Conservation (phyloP, 2,888 invertebrate genomes). For the Diogma glabrata region DNA sequence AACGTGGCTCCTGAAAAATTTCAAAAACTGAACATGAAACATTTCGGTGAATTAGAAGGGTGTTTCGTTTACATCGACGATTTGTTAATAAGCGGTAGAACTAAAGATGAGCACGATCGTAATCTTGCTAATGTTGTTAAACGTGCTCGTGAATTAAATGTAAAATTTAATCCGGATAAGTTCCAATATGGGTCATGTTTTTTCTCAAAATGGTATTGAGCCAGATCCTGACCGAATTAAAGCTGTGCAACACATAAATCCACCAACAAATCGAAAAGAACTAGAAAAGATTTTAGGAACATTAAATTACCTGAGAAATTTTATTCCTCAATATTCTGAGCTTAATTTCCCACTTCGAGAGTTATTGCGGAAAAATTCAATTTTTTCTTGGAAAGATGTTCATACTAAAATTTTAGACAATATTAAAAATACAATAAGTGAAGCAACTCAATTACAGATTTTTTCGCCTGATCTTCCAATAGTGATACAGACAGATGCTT, state of each 20-base stretch:
- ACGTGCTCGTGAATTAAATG: not conserved
- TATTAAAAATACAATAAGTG: no score
- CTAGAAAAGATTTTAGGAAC: not conserved
- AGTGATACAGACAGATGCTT: not conserved
- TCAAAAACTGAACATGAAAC: no score
- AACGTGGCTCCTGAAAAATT: no score
- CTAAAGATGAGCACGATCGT: not conserved
- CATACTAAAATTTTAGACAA: no score
- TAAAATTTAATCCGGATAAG: not conserved
- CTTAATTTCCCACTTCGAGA: not conserved
- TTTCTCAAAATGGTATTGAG: not conserved
- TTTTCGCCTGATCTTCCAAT: not conserved
- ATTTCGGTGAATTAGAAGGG: no score
- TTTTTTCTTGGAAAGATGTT: no score
- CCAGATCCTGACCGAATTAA: not conserved
- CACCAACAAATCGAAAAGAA: not conserved
- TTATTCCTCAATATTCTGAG: not conserved
- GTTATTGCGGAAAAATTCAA: no score
- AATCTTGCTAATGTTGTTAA: not conserved
- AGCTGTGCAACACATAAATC: not conserved
- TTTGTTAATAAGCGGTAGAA: no score
- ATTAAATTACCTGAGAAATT: not conserved
- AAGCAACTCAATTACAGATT: not conserved
- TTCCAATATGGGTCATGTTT: not conserved
- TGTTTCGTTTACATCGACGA: no score